Base-by-base conservation (phyloP, 2,797 vertebrate genomes). In the Mallotus villosus region DNA sequence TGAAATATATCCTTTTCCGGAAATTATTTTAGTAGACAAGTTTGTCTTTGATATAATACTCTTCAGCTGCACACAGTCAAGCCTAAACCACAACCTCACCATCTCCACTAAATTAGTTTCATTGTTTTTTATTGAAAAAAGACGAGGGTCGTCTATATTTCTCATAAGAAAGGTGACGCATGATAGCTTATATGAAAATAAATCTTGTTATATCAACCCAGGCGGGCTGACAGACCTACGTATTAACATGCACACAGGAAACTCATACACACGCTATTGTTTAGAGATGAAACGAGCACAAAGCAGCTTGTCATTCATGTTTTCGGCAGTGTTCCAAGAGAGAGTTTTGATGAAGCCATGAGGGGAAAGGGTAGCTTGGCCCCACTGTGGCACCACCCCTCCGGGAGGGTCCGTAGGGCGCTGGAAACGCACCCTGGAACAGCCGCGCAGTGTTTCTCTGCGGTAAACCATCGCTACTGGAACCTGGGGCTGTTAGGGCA, bases 401-500 rank as follows among this genome's bases (percentile, higher is more conserved):
- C 74, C 86, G 87, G 91, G 84, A 86, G 84, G 79, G 66, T 75
- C 76, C 63, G 69, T 80, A 66, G 1, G 72, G 57, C 82, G 66
- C 84, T 78, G 74, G 80, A 82, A 84, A 72, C 77, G 82, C 81
- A 67, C 24, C 58, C 80, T 76, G 51, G 72, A 91, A 93, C 89
- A 92, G 90, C 87, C 63, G 82, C 84, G 46, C 87, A 90, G 85
- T 91, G 87, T 89, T 92, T 91, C 89, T 86, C 84, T 89, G 89
- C 74, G 91, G 92, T 93, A 81, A 80, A 86, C 86, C 85, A 79
- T 83, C 78, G 84, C 86, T 86, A 85, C 90, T 90, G 91, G 81
- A 91, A 85, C 77, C 82, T 75, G 34, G 68, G 82, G 87, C 82
- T 83, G 86, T 62, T 81, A 81, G 79, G 89, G 87, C 87, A 85